Evolutionary conservation across 2,888 invertebrate species (phyloP), one percentile per base, ranked within the genome.

Genomic region (Xanthia togata): DNA sequence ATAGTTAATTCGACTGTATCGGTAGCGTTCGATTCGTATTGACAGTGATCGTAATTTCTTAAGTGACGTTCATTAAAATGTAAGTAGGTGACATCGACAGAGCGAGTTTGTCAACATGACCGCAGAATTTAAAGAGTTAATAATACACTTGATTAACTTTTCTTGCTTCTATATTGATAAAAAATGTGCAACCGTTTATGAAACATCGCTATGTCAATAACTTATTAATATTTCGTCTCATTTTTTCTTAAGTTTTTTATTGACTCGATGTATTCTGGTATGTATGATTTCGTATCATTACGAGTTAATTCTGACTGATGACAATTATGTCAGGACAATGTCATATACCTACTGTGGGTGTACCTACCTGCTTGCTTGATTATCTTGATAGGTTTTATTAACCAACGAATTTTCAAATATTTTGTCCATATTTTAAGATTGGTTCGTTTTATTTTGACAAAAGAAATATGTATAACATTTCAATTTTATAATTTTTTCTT

Each of bases 21-120:
- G 31, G 1, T 31, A 31, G 31, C 31, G 31, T 31, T 31, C 31
- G 31, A 31, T 31, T 31, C 31, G 31, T 31, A 31, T 62, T 76
- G 81, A 77, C 55, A 72, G 62, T 50, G 59, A 65, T 74, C 73
- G 76, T 85, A 71, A 83, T 70, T 76, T 77, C 53, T 79, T 71
- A 76, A 65, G 77, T 80, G 73, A 67, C 47, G 35, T 62, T 83
- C 62, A 84, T 86, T 75, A 82, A 67, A 68, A 60, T 50, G 57
- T 38, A 64, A 76, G 31, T 55, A 71, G 26, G 53, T 2, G 77
- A 12, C 53, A 53, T 8, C 50, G 20, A 77, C 64, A 38, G n/a
- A 83, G 55, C 60, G 31, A 41, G 77, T 75, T 81, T 70, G 55
- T 84, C 60, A 50, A 55, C 53, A 78, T 38, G 62, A 63, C 62